Percentiles rank a stretch among this genome's conserved stretches.
These are phyloP conservation scores for Eurytoma californica DNA, from an alignment of 2,888 invertebrate species.

Conservation along the genomic window DNA sequence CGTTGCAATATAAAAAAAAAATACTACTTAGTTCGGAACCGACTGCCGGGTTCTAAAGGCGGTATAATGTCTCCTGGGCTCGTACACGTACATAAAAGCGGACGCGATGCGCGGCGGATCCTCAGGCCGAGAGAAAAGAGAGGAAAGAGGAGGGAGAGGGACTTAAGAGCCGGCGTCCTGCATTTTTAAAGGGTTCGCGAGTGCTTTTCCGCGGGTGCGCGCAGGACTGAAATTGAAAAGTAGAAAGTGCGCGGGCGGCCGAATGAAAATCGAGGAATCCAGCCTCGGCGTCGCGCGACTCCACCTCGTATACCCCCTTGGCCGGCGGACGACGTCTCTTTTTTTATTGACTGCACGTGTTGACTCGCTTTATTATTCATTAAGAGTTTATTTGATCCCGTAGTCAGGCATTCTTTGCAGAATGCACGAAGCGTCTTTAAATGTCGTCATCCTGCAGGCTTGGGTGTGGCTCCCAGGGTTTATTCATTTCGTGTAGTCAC, in stretches of 20 bases:
- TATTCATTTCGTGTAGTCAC: too few relatives aligned
- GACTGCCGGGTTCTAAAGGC: neutral
- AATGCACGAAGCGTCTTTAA: constrained; percentile 29
- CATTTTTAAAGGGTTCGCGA: constrained; percentile 54
- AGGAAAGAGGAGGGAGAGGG: constrained; percentile 20
- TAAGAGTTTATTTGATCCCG: constrained; percentile 36
- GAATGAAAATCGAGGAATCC: constrained; percentile 43
- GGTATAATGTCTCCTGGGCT: constrained; percentile 35
- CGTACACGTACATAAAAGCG: neutral
- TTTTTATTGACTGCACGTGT: constrained; percentile 27
- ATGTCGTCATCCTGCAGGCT: neutral
- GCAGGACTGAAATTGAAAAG: constrained; percentile 46
- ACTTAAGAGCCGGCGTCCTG: constrained; percentile 50
- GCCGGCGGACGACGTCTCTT: neutral
- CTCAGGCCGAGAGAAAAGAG: constrained; percentile 22
- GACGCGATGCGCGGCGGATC: neutral
- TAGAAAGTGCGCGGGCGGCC: constrained; percentile 41
- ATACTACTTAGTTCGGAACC: too few relatives aligned
- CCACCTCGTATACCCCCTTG: neutral
- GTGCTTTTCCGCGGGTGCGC: constrained; percentile 39
- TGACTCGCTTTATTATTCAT: constrained; percentile 48
- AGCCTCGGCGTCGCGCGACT: neutral
- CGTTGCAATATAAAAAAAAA: constrained; percentile 2
- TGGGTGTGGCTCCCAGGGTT: neutral
- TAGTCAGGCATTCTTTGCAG: neutral